A percentile compares a stretch with the other conserved stretches of the same genome.
These are phyloP conservation scores for Myotis planiceps DNA, from an alignment of 2,797 vertebrate genomes.

Conservation along the genomic window DNA sequence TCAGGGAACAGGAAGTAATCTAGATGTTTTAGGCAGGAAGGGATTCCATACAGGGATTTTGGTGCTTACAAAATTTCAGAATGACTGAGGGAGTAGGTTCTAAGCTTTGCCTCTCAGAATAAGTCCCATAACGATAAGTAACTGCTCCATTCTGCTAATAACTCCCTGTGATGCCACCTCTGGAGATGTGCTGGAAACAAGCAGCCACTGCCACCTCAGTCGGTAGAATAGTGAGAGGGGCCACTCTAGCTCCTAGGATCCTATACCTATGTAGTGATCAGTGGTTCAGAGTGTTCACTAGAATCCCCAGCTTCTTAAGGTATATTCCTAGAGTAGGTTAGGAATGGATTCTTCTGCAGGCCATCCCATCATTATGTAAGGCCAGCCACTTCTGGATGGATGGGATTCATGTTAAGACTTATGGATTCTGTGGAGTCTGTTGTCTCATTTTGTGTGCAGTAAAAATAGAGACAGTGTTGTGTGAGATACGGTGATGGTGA, in stretches of 20 bases:
- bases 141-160: neutral
- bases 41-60: neutral
- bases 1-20: neutral
- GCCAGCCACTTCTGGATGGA: neutral
- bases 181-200: neutral
- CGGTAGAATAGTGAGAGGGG: neutral
- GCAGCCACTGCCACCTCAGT: neutral
- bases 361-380: neutral
- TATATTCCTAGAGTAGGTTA: neutral
- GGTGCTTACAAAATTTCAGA: neutral
- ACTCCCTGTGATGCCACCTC: neutral
- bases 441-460: neutral
- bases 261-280: neutral
- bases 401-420: neutral
- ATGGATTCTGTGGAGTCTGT: neutral
- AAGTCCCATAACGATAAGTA: neutral
- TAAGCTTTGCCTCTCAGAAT: neutral
- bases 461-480: neutral
- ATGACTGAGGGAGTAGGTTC: neutral
- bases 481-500: neutral
- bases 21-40: neutral
- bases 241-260: neutral
- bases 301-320: neutral
- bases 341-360: neutral
- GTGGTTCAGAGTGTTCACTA: neutral